phyloP scores from a whole-genome alignment of 2,888 invertebrate species.

The Tenthredo amoena region DNA sequence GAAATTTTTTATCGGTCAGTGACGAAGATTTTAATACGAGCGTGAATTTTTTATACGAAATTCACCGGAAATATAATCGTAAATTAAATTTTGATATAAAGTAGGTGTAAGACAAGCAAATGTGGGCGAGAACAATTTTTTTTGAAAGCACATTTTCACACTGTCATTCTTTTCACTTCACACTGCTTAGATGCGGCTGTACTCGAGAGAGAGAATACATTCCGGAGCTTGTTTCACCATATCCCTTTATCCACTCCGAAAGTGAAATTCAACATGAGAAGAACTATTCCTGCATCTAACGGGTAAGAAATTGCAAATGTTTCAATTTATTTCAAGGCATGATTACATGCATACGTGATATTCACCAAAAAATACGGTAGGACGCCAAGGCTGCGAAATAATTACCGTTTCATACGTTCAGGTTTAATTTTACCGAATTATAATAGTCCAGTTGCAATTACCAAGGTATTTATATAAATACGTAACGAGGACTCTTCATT shows the following conservation, averaged over 20 bases:
- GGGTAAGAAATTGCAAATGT: not conserved
- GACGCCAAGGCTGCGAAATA: not conserved
- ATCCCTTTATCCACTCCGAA: not conserved
- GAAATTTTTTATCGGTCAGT: not conserved
- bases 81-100: not conserved
- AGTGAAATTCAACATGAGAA: not conserved
- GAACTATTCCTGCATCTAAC: not conserved
- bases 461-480: not conserved
- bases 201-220: not conserved
- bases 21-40: not conserved
- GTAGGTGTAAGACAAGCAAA: slow-evolving; percentile 7
- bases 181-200: not conserved
- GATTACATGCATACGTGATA: not conserved
- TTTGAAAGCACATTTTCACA: slow-evolving; percentile 38
- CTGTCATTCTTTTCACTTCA: slow-evolving; percentile 6
- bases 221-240: not conserved
- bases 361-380: not conserved
- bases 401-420: not conserved
- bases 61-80: not conserved
- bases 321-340: not conserved
- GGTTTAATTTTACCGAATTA: not conserved
- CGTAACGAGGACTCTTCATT: not conserved
- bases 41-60: not conserved
- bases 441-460: not conserved
- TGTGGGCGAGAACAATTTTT: not conserved